These are phyloP conservation scores for Natrix natrix DNA, from an alignment of 2,797 vertebrate genomes.

Conservation along the genomic window DNA sequence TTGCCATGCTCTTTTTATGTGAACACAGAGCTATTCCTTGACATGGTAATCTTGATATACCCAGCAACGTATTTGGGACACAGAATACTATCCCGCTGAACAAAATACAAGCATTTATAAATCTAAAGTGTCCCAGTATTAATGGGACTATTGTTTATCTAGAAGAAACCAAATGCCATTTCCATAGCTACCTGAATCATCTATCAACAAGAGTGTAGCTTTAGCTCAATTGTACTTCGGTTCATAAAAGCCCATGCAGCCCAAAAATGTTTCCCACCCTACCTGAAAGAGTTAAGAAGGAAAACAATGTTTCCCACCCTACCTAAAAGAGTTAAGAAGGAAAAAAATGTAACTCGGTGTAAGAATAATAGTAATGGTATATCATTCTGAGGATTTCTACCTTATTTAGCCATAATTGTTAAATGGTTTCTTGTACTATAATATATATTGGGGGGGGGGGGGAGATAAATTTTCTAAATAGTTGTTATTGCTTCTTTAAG, in stretches of 20 bases:
- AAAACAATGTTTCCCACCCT: too few relatives aligned
- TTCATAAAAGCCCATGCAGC: not conserved
- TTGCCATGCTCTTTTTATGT: not conserved
- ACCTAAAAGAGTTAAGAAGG: too few relatives aligned
- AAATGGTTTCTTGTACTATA: not conserved
- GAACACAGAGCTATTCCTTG: not conserved
- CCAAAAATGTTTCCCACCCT: not conserved
- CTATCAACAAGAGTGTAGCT: not conserved
- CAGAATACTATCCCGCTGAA: not conserved
- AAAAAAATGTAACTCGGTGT: not conserved
- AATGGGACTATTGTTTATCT: not conserved
- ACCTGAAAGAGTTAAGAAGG: not conserved
- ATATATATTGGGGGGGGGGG: too few relatives aligned
- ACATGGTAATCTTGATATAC: not conserved
- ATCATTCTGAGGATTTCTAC: not conserved
- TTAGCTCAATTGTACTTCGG: not conserved
- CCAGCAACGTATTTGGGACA: not conserved
- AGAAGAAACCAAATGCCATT: not conserved
- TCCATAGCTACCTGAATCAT: not conserved
- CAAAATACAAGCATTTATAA: not conserved
- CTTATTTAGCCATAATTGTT: not conserved
- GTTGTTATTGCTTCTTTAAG: not conserved
- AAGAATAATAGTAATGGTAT: not conserved
- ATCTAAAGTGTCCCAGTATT: constrained; percentile 16
- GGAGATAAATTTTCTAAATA: not conserved